These are phyloP conservation scores for Idaea straminata DNA, from an alignment of 2,888 invertebrate genomes.

Conservation along the genomic window DNA sequence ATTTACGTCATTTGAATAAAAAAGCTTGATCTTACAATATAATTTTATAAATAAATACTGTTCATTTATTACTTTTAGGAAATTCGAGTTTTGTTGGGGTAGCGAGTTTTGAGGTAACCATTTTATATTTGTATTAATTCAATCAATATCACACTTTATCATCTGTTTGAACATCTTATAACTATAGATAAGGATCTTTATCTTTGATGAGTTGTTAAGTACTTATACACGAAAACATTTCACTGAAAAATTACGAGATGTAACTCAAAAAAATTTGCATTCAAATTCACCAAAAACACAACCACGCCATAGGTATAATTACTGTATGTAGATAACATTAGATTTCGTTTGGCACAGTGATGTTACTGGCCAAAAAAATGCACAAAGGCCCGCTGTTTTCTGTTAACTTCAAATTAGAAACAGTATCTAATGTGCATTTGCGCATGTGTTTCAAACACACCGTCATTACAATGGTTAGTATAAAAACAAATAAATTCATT, in stretches of 20 bases:
- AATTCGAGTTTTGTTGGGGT: constrained; percentile 3
- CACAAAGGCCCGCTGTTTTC: background rate
- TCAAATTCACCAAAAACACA: too few species aligned
- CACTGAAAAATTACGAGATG: too few species aligned
- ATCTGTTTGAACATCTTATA: background rate
- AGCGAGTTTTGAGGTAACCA: constrained; percentile 54
- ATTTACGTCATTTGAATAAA: too few species aligned
- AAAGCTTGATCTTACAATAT: background rate
- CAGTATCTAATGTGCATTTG: background rate
- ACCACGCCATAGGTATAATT: too few species aligned
- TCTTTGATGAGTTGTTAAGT: background rate
- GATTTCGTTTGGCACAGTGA: too few species aligned
- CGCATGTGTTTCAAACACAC: background rate
- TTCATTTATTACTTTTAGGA: constrained; percentile 2
- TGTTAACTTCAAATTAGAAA: background rate
- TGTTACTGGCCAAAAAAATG: too few species aligned
- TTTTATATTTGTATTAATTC: constrained; percentile 48
- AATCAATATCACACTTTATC: constrained; percentile 26
- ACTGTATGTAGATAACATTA: too few species aligned
- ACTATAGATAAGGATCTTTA: constrained; percentile 5
- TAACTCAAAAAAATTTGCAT: too few species aligned
- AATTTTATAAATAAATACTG: background rate
- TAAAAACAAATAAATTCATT: background rate
- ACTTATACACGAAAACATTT: background rate
- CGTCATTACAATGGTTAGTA: background rate